Base-by-base conservation (phyloP, 2,797 vertebrate species). In the Acipenser ruthenus region DNA sequence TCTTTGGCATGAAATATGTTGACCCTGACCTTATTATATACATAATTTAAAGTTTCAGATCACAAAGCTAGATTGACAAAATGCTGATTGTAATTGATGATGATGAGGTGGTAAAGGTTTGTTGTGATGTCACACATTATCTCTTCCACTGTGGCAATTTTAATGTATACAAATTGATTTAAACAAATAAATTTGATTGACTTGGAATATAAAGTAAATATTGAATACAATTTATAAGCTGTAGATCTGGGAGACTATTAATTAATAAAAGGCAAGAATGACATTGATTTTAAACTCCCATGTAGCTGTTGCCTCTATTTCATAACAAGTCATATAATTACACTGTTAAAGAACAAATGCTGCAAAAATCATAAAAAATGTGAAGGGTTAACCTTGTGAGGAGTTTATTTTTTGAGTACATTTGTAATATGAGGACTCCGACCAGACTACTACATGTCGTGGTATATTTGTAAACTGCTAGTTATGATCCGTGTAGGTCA, bases 1-100 rank as follows among this genome's bases (percentile, higher is more conserved):
- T 90, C 88, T 91, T 86, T 89, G 88, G 89, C 88, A 91, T 92
- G 90, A 92, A 91, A 92, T 90, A 91, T 91, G 90, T 90, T 90
- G 89, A 92, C 89, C 88, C 86, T 84, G 84, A 86, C 84, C 86
- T 88, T 90, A 92, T 90, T 90, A 91, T 87, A 88, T 89, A 87
- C 88, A 85, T 90, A 91, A 92, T 92, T 92, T 90, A 88, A 90
- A 62, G 89, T 75, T 77, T 76, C 82, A 81, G 80, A 83, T 82
- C 82, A 78, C 74, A 66, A 79, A 52, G 79, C 78, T 68, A 64
- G 60, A 23, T 12, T 53, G 15, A 60, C 4, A 8, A 55, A 55
- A 55, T 55, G n/a, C 52, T 55, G 52, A 55, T 55, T 55, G 2
- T 55, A 55, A 55, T 55, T 55, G 9, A 55, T 55, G 9, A 55